These are phyloP conservation scores for Cynocephalus volans DNA, from an alignment of 2,113 vertebrate genomes.

Conservation along the genomic window DNA sequence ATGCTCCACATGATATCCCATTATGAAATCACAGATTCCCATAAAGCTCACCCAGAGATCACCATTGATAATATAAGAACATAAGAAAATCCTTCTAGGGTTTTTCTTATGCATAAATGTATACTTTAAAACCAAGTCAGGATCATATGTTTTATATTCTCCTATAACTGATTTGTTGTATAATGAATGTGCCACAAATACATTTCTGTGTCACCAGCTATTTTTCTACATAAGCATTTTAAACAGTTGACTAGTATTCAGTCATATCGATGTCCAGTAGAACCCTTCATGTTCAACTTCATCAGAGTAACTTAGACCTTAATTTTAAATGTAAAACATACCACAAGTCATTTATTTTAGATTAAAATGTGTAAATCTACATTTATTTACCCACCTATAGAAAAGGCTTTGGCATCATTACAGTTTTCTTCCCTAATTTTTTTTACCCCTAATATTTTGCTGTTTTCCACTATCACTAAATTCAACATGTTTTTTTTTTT, in stretches of 20 bases:
- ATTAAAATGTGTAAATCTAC: background rate
- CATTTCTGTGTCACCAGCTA: background rate
- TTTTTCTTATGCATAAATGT: background rate
- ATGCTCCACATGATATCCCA: background rate
- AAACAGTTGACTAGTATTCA: background rate
- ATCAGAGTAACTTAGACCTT: background rate
- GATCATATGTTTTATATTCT: background rate
- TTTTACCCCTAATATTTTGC: background rate
- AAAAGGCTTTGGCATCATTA: background rate
- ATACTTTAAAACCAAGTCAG: slow-evolving; percentile 49
- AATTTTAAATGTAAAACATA: background rate
- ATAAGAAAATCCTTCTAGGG: background rate
- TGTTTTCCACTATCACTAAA: background rate
- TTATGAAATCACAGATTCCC: background rate
- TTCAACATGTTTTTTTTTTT: background rate
- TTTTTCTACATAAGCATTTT: slow-evolving; percentile 16
- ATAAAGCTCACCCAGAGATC: background rate
- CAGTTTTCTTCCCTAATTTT: background rate
- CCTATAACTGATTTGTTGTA: background rate
- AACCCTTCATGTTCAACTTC: background rate
- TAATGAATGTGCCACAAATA: background rate
- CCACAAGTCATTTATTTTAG: background rate
- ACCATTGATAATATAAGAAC: background rate
- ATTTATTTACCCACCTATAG: background rate
- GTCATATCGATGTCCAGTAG: background rate